Evolutionary conservation across 1,140 invertebrate species (phyloP).

Genomic region (Drosophila melanica): DNA sequence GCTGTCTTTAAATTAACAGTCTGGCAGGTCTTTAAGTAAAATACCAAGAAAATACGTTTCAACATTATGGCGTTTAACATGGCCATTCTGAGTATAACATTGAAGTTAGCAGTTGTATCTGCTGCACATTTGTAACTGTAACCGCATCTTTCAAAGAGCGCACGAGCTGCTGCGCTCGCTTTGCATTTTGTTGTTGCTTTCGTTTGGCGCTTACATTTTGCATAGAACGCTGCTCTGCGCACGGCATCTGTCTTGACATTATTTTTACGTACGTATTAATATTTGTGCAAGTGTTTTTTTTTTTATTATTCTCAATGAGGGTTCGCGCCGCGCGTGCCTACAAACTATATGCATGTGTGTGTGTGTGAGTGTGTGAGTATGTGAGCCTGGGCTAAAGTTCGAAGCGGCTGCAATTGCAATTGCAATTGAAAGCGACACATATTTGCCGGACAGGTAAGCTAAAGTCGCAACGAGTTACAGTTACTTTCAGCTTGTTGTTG

Average conservation of each 20-base stretch:
- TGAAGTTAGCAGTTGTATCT: constrained; percentile 19
- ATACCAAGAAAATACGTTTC: constrained; percentile 1
- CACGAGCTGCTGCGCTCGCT: constrained; percentile 20
- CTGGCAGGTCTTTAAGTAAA: not conserved
- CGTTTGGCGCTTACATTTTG: constrained; percentile 51
- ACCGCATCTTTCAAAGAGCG: constrained; percentile 40
- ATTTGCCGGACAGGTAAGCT: constrained; percentile 56
- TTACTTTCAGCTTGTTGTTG: constrained; percentile 56
- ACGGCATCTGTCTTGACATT: constrained; percentile 29
- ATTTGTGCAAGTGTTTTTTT: constrained; percentile 71
- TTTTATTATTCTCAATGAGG: not conserved
- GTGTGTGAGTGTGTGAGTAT: constrained; percentile 18
- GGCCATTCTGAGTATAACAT: constrained; percentile 11
- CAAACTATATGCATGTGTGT: constrained; percentile 19
- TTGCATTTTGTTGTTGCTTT: constrained; percentile 50
- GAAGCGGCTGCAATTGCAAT: constrained; percentile 26
- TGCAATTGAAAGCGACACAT: constrained; percentile 72
- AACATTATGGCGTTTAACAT: not conserved
- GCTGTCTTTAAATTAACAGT: not conserved
- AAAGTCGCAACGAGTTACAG: constrained; percentile 52
- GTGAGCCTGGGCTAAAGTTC: constrained; percentile 62
- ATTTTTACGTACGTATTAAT: constrained; percentile 36
- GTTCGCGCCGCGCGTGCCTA: constrained; percentile 46
- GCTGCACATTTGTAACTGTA: constrained; percentile 29
- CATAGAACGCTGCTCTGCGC: constrained; percentile 33